Evolutionary conservation across 2,888 invertebrate genomes (phyloP).

Genomic region (Furcula furcula): DNA sequence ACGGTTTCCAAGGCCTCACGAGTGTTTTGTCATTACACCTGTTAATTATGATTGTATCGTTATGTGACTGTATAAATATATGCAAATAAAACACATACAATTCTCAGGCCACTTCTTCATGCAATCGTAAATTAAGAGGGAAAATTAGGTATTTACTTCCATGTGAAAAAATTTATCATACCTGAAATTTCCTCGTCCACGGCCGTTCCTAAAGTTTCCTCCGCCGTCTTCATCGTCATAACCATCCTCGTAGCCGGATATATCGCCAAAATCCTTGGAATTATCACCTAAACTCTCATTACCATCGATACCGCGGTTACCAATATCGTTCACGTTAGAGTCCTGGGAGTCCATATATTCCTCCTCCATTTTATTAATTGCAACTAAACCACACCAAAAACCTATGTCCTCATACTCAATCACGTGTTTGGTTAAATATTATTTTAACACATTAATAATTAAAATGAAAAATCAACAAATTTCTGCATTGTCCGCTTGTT

Average conservation of each 20-base stretch:
- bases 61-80: too few species aligned
- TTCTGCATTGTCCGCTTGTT: slow-evolving; percentile 35
- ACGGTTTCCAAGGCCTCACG: too few species aligned
- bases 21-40: too few species aligned
- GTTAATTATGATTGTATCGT: too few species aligned
- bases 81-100: too few species aligned
- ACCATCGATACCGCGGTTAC: slow-evolving; percentile 35
- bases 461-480: slow-evolving; percentile 50
- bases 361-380: slow-evolving; percentile 58
- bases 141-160: not conserved
- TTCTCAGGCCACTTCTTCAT: too few species aligned
- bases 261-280: slow-evolving; percentile 64
- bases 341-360: slow-evolving; percentile 70
- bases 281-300: slow-evolving; percentile 40
- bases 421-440: slow-evolving; percentile 29
- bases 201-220: slow-evolving; percentile 56
- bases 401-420: slow-evolving; percentile 60
- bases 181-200: slow-evolving; percentile 72
- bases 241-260: slow-evolving; percentile 54
- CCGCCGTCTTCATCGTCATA: slow-evolving; percentile 67
- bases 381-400: slow-evolving; percentile 35
- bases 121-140: slow-evolving; percentile 3
- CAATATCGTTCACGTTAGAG: slow-evolving; percentile 45
- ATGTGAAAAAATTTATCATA: slow-evolving; percentile 20
- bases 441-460: slow-evolving; percentile 23